Evolutionary conservation across 2,797 vertebrate genomes (phyloP), one percentile per base, ranked within the genome.

Genomic region (Poeciliopsis gracilis): DNA sequence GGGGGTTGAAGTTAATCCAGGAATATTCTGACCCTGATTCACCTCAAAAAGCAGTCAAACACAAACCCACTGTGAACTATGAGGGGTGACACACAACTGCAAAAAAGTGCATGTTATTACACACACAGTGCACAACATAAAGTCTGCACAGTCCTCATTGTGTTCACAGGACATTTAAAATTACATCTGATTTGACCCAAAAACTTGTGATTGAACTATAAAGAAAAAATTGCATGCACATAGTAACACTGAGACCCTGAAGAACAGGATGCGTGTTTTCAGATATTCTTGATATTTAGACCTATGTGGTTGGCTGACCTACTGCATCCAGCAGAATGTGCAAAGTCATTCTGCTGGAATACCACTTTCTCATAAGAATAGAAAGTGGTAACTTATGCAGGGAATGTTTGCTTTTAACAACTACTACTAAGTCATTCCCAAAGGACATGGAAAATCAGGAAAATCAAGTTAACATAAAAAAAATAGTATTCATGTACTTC

Each of bases 281-380:
- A 78, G 20, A 77, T 82, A 84, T 90, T 88, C 70, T 75, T 73
- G 53, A 66, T 90, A 87, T 91, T 90, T 86, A 84, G 55, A 84
- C 66, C 73, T 79, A 23, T 85, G 83, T 71, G 84, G 78, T 73
- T 82, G 82, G 73, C 86, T 76, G 75, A 86, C 81, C 84, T 66
- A 36, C 51, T 76, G 47, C 25, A 72, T 1, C 47, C 77, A 73
- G n/a, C 3, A 30, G 75, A 82, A 78, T 33, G 78, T 61, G 73
- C 2, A 33, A 82, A 76, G 83, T 83, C 80, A 80, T n/a, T n/a
- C n/a, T n/a, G n/a, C n/a, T n/a, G n/a, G n/a, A n/a, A n/a, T n/a
- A n/a, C n/a, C n/a, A n/a, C n/a, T n/a, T n/a, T n/a, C 61, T 76
- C 36, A 23, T 76, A 69, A 82, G 43, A 76, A 63, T 43, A 76